phyloP scores from a whole-genome alignment of 2,113 vertebrate species.

The Nipponia nippon region DNA sequence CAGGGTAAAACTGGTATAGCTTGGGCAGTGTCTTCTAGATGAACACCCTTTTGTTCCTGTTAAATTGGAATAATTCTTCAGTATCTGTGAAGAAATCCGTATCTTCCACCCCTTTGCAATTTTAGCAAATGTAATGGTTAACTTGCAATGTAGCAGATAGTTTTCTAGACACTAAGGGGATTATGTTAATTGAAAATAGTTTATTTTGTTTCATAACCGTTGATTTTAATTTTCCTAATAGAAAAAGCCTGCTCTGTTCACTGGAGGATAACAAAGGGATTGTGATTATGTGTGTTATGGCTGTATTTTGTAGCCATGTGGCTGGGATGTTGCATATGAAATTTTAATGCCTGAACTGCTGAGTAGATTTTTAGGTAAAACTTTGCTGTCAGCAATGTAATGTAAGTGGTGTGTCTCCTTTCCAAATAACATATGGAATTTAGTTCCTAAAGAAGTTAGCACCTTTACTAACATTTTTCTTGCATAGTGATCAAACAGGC shows the following conservation, averaged over 20 bases:
- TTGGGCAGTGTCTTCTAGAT: not conserved
- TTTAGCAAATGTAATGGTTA: not conserved
- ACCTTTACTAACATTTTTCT: not conserved
- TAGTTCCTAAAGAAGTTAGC: slow-evolving; percentile 4
- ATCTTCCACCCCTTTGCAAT: not conserved
- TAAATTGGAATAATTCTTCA: not conserved
- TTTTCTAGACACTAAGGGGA: not conserved
- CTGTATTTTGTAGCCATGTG: not conserved
- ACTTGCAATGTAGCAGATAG: not conserved
- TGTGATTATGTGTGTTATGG: not conserved
- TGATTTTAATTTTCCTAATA: not conserved
- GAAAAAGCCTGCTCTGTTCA: not conserved
- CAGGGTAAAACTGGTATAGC: not conserved
- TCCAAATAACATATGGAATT: not conserved
- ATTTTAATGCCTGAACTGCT: not conserved
- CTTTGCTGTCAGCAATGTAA: not conserved
- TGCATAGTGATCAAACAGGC: not conserved
- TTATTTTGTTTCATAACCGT: not conserved
- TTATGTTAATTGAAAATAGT: not conserved
- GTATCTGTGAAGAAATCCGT: not conserved
- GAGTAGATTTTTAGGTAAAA: not conserved
- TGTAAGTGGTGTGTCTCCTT: not conserved
- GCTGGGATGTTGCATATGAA: not conserved
- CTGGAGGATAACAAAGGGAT: not conserved
- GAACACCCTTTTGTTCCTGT: not conserved